phyloP scores from a whole-genome alignment of 2,113 vertebrate genomes.

The Cephalopholis sonnerati region DNA sequence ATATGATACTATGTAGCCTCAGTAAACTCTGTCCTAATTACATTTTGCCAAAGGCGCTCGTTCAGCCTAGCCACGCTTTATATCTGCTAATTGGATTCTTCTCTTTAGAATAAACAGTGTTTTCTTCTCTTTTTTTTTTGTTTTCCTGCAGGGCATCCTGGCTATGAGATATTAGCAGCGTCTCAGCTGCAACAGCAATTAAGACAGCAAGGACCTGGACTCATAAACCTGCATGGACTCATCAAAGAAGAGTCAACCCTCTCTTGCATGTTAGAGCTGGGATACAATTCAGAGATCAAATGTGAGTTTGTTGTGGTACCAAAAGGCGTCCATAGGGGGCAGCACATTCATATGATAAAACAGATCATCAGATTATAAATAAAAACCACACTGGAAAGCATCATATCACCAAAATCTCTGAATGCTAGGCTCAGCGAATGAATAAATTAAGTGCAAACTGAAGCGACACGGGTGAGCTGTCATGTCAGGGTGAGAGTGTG shows the following conservation, averaged over 20 bases:
- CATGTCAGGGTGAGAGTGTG: not conserved
- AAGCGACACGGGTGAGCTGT: not conserved
- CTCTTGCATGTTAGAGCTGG: slow-evolving; percentile 2
- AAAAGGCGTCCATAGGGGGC: slow-evolving; percentile 66
- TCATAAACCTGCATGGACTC: slow-evolving; percentile 14
- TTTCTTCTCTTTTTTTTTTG: slow-evolving; percentile 16
- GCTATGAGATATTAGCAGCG: slow-evolving; percentile 21
- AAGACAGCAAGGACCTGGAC: not conserved
- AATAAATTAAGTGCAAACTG: not conserved
- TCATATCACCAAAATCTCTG: slow-evolving; percentile 15
- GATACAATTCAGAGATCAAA: slow-evolving; percentile 38
- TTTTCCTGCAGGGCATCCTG: slow-evolving; percentile 42
- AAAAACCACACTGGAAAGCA: slow-evolving; percentile 38
- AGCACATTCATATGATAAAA: slow-evolving; percentile 62
- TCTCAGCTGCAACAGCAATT: slow-evolving; percentile 45
- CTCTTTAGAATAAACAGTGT: slow-evolving; percentile 66
- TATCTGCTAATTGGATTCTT: slow-evolving; percentile 74
- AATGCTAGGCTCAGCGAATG: slow-evolving; percentile 1
- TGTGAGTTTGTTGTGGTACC: slow-evolving; percentile 43
- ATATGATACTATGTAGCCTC: slow-evolving; percentile 55
- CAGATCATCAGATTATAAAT: slow-evolving; percentile 11
- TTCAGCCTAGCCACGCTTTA: slow-evolving; percentile 65
- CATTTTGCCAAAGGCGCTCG: slow-evolving; percentile 52
- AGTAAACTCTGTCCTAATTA: slow-evolving; percentile 70
- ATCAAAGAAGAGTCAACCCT: slow-evolving; percentile 29